These are phyloP conservation scores for Creontiades dilutus DNA, from an alignment of 2,888 invertebrate species.

Conservation along the genomic window DNA sequence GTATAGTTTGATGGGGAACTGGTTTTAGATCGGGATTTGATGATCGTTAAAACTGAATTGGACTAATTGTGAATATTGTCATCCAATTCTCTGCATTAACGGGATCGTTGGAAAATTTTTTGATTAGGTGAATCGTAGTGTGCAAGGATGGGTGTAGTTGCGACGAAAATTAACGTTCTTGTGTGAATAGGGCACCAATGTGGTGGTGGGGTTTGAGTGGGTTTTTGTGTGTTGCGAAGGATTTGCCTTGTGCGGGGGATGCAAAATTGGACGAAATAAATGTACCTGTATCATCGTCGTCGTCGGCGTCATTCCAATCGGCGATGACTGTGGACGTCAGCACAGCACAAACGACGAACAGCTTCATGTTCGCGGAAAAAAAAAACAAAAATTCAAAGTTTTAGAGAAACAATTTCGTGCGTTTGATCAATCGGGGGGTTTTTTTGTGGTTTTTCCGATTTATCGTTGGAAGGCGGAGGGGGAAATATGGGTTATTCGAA, in stretches of 20 bases:
- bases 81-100: background rate
- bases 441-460: background rate
- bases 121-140: too few relatives aligned
- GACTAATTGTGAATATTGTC: background rate
- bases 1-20: too few relatives aligned
- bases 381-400: too few relatives aligned
- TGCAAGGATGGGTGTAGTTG: too few relatives aligned
- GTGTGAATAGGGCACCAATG: too few relatives aligned
- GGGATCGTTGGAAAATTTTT: too few relatives aligned
- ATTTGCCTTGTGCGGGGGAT: too few relatives aligned
- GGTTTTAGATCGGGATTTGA: too few relatives aligned
- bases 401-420: background rate
- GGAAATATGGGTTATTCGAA: too few relatives aligned
- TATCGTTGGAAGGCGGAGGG: background rate
- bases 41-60: background rate
- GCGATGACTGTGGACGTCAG: background rate
- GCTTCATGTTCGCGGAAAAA: background rate
- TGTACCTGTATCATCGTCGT: constrained; percentile 13
- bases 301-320: constrained; percentile 30
- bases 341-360: constrained; percentile 37
- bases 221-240: too few relatives aligned
- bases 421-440: background rate
- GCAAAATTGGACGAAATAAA: background rate
- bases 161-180: too few relatives aligned
- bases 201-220: too few relatives aligned